Evolutionary conservation across 1,140 invertebrate species (phyloP), one percentile per base, ranked within the genome.

Genomic region (Asobara japonica): DNA sequence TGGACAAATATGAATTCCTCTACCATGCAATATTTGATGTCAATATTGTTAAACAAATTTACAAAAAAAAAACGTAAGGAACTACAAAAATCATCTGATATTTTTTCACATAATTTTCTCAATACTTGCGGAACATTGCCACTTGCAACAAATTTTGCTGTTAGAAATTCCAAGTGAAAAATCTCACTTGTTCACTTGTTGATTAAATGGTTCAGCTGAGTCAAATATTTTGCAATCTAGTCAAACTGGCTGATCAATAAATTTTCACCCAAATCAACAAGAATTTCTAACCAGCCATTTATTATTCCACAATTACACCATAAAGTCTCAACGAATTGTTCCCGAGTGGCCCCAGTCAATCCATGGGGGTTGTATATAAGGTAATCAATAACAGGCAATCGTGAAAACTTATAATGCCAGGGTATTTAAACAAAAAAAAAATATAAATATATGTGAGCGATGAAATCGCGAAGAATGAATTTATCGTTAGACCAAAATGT

Each of bases 341-440:
- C 51, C 51, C 51, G 51, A 56, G 51, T 56, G 51, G 18, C 51
- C 51, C 22, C 7, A 22, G 51, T 22, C 4, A 18, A 56, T 56
- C 22, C 1, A 22, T 7, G 22, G 51, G 51, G 51, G 7, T 56
- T 56, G 51, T 18, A 22, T 56, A 56, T 6, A 56, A 56, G 22
- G 51, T 56, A 22, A 56, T 56, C 20, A 56, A 56, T 56, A 25
- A 13, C 51, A 56, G 22, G 51, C 22, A 25, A 56, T 27, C 51
- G 51, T 27, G 51, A 27, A 56, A 36, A 56, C 25, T 56, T 56
- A 56, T 25, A 56, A 56, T 27, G 51, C 51, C 51, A 56, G 51
- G 51, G 18, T 56, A 56, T 56, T 56, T 22, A 2, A 56, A 56
- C 51, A 27, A 56, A 45, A 45, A 45, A n/a, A 45, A 56, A 27